Base-by-base conservation (phyloP, 1,140 invertebrate genomes). In the Diprion similis region DNA sequence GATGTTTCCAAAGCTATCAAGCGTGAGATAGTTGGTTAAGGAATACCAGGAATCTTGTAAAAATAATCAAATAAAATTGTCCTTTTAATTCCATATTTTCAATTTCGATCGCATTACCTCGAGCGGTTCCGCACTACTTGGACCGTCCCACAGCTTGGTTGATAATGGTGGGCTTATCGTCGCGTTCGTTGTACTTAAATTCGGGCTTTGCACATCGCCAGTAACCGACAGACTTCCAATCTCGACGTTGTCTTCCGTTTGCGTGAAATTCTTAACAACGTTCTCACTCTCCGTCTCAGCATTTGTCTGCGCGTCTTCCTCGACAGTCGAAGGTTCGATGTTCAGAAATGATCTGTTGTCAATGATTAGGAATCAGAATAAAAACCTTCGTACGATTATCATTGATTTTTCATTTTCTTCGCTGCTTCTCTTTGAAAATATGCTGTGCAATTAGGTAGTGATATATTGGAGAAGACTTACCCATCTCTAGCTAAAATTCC, bases 401-500 rank as follows among this genome's bases (percentile, higher is more conserved):
- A 37, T 37, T 37, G 2, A 37, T 37, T 37, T 37, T 37, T 10
- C 45, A 48, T 45, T 24, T 68, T 67, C 45, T 18, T 67, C 24
- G 67, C 48, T 68, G 10, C 13, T 46, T 48, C 66, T 19, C 17
- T 71, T 64, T 71, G 70, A 71, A 15, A n/a, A 71, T 18, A 24
- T 71, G 6, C 59, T 37, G 10, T 8, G 65, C 48, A 13, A 64
- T 71, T 10, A 10, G 18, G 47, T 64, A 65, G 59, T 18, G 59
- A n/a, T n/a, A 65, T 6, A 65, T n/a, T 7, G 18, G 24, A 37
- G 24, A 37, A 37, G 24, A 83, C 86, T 90, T 87, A 93, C 91
- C 91, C 91, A 88, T 94, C 92, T 82, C 90, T 90, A 18, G 90
- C 87, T 78, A 94, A 85, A 83, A 94, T 91, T 76, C 91, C 90